These are phyloP conservation scores for Drosophila sp. DNA, from an alignment of 1,140 invertebrate genomes.

Conservation along the genomic window DNA sequence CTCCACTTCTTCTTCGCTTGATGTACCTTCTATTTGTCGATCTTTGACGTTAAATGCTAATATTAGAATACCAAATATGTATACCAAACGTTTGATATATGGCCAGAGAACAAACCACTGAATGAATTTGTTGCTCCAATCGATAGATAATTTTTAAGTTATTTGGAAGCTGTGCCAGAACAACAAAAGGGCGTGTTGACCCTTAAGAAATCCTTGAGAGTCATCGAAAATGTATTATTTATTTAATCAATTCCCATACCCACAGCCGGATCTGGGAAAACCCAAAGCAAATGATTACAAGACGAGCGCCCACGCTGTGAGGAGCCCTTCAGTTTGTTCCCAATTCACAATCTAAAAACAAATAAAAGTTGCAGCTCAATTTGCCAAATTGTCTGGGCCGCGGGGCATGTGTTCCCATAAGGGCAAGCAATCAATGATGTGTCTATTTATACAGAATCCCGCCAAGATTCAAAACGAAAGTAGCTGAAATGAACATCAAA, in stretches of 20 bases:
- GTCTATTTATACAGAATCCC: conserved; percentile 35
- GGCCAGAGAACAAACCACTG: not conserved
- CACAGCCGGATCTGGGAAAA: conserved; percentile 44
- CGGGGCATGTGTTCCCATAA: conserved; percentile 19
- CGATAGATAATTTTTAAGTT: not conserved
- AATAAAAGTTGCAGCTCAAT: conserved; percentile 50
- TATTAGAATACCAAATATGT: conserved; percentile 58
- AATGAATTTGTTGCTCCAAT: conserved; percentile 4
- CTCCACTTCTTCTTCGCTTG: conserved; percentile 17
- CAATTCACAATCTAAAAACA: conserved; percentile 10
- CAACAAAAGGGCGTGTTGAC: conserved; percentile 41
- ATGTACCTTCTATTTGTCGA: conserved; percentile 39
- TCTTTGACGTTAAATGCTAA: conserved; percentile 62
- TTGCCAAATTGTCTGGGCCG: conserved; percentile 13
- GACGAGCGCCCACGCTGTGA: conserved; percentile 35
- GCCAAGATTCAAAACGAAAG: conserved; percentile 34
- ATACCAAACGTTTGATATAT: conserved; percentile 6
- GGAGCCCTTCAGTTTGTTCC: conserved; percentile 20
- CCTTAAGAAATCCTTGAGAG: conserved; percentile 8
- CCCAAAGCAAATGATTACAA: conserved; percentile 12
- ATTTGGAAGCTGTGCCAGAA: conserved; percentile 46
- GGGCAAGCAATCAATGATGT: conserved; percentile 26
- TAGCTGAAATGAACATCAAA: conserved; percentile 42
- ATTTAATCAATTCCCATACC: conserved; percentile 16
- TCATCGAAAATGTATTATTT: conserved; percentile 3